Percentiles rank a stretch among this genome's conserved stretches.
phyloP scores from a whole-genome alignment of 2,888 invertebrate species.

The Phyllotreta striolata region DNA sequence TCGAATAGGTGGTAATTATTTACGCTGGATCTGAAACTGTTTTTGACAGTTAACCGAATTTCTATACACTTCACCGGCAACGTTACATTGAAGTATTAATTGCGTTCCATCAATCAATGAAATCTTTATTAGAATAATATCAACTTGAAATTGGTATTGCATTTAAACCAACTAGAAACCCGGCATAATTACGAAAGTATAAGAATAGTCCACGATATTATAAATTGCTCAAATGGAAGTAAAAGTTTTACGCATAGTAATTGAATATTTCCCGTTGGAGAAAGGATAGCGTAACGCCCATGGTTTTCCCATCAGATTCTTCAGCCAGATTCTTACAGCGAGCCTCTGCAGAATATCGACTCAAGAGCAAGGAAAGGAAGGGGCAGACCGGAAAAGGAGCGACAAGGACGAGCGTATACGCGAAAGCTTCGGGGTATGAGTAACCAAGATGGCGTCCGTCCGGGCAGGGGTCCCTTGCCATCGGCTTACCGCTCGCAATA shows the following conservation, averaged over 20 bases:
- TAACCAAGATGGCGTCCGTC: constrained; percentile 59
- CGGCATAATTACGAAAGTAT: no score
- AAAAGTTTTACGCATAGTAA: no score
- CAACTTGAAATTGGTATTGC: not conserved
- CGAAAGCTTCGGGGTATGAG: constrained; percentile 52
- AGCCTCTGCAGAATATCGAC: constrained; percentile 60
- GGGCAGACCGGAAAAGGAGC: constrained; percentile 47
- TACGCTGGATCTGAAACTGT: constrained; percentile 47
- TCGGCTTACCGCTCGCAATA: constrained; percentile 61
- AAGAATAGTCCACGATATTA: no score
- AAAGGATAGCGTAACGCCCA: no score
- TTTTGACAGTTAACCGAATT: constrained; percentile 49
- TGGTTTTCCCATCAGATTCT: constrained; percentile 48
- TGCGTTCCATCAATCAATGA: constrained; percentile 38
- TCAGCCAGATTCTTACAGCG: constrained; percentile 57
- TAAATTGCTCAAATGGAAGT: no score
- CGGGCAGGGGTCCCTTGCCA: constrained; percentile 59
- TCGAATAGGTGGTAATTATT: constrained; percentile 52
- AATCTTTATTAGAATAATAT: constrained; percentile 32
- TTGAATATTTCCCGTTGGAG: no score
- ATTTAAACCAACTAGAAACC: no score
- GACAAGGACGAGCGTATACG: constrained; percentile 51
- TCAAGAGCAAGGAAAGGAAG: constrained; percentile 57
- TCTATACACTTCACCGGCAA: constrained; percentile 41
- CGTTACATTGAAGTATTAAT: constrained; percentile 37